Base-by-base conservation (phyloP, 2,888 invertebrate genomes). In the Plagiodera versicolora region DNA sequence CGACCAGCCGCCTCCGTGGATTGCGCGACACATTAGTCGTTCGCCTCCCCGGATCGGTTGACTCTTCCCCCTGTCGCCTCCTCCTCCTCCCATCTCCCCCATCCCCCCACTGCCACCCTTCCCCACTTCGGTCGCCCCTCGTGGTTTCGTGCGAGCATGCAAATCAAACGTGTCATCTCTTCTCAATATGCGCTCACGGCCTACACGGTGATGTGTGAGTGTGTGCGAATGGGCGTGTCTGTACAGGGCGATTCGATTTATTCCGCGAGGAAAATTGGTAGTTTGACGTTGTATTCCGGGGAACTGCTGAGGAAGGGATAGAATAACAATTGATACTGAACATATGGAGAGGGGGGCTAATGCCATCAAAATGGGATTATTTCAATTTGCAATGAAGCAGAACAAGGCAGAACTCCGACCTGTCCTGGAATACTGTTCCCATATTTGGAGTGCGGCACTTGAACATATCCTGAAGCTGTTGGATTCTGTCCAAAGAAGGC, bases 141-240 rank as follows among this genome's bases (percentile, higher is more conserved):
- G 67, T 68, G 55, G 71, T 74, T 72, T 72, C 68, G 72, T 72
- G 68, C 68, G 70, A 66, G 72, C 73, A 74, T 74, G 72, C 75
- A 75, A 75, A 75, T 76, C 76, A 75, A 76, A 75, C 73, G 70
- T 75, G 75, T 75, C 76, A 75, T 75, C 73, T 75, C 74, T 62
- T 39, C 39, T 39, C 39, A 14, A 39, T 39, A 39, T 39, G 39
- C n/a, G 39, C 14, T 39, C 32, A 32, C 32, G 11, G 32, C 9
- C 32, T 39, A 39, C 39, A 39, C n/a, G 39, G 39, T 14, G 39
- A 39, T 39, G 14, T 14, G 14, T 39, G 2, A 2, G 32, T 32
- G 32, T 32, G 4, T 28, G 28, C 5, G 9, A 6, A 10, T 32
- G 32, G 11, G 32, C 2, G 5, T 11, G 32, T 24, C 24, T 24